Conservation (phyloP, 1,140 invertebrate species). For the Drosophila ficusphila region DNA sequence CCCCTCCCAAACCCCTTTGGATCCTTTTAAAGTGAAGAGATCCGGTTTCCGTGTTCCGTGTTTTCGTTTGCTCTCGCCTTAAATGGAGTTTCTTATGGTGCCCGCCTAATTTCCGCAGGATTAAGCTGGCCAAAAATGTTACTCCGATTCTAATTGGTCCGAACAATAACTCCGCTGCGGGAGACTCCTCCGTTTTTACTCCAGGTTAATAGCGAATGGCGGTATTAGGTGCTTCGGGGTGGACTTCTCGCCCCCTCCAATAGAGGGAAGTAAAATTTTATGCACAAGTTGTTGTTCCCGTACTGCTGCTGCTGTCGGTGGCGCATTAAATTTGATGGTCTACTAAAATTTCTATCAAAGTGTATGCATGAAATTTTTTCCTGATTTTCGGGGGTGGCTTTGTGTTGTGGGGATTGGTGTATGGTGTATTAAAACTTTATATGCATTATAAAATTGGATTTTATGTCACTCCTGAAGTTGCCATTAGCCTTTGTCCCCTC, state of each 20-base stretch:
- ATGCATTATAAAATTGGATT: conserved; percentile 81
- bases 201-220: conserved; percentile 1
- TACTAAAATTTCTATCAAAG: conserved; percentile 80
- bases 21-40: conserved; percentile 37
- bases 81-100: conserved; percentile 1
- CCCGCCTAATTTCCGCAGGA: conserved; percentile 55
- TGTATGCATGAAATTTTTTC: conserved; percentile 62
- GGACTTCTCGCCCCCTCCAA: background rate
- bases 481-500: conserved; percentile 49
- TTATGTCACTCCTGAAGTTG: conserved; percentile 71
- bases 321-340: conserved; percentile 76
- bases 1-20: background rate
- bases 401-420: conserved; percentile 28
- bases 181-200: background rate
- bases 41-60: conserved; percentile 43
- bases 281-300: conserved; percentile 56
- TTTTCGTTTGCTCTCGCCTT: background rate
- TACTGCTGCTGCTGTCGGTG: conserved; percentile 34
- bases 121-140: conserved; percentile 45
- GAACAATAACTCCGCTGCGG: background rate
- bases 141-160: conserved; percentile 54
- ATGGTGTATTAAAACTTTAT: conserved; percentile 77
- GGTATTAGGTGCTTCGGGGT: conserved; percentile 1
- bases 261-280: conserved; percentile 61
- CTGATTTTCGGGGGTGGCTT: conserved; percentile 23